phyloP scores from a whole-genome alignment of 2,888 invertebrate genomes.

The Cyrtodaria siliqua region DNA sequence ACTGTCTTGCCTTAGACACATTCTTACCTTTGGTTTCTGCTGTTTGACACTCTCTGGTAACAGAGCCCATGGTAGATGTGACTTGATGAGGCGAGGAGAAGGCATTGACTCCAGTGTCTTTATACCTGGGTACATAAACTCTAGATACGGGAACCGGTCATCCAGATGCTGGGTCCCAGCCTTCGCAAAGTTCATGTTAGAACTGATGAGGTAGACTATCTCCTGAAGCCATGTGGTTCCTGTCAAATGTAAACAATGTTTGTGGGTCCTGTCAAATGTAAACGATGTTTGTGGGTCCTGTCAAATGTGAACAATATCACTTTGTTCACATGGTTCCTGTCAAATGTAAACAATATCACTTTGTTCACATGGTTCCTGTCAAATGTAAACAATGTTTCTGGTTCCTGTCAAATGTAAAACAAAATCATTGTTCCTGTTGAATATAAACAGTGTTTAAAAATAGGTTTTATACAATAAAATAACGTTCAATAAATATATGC shows the following conservation, averaged over 20 bases:
- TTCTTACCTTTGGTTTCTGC: conserved; percentile 77
- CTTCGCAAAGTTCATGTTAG: conserved; percentile 92
- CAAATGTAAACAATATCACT: too few species aligned
- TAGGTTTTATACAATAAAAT: too few species aligned
- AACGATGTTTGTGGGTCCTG: too few species aligned
- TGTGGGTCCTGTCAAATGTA: too few species aligned
- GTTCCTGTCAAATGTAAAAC: too few species aligned
- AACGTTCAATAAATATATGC: too few species aligned
- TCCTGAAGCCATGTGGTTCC: conserved; percentile 97
- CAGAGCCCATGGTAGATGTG: conserved; percentile 80
- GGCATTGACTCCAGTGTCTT: conserved; percentile 77
- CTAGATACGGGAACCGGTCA: conserved; percentile 92
- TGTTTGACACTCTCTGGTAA: conserved; percentile 83
- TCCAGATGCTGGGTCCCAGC: conserved; percentile 88
- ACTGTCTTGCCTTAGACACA: too few species aligned
- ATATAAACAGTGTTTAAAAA: too few species aligned
- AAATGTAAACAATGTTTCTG: too few species aligned
- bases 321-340: conserved; percentile 94
- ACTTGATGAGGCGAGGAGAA: conserved; percentile 81
- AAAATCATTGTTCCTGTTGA: too few species aligned
- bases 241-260: too few species aligned
- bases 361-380: conserved; percentile 94
- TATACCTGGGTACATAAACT: conserved; percentile 86
- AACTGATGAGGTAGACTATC: conserved; percentile 96
- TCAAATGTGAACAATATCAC: too few species aligned